Evolutionary conservation across 2,888 invertebrate species (phyloP), one percentile per base, ranked within the genome.

Genomic region (Artemia sp.): DNA sequence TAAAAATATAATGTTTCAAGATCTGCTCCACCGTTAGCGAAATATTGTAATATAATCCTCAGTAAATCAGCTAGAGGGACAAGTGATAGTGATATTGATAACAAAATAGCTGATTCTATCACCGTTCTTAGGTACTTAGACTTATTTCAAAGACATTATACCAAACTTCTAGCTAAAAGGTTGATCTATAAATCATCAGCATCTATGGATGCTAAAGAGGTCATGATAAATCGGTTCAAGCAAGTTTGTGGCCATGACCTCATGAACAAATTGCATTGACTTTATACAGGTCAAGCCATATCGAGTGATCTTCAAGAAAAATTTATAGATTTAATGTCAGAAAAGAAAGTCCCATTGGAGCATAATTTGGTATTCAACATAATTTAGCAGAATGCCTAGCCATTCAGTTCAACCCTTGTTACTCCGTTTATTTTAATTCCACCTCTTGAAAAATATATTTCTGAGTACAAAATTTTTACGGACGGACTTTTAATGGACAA

Each of bases 241-340:
- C 88, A 92, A 81, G 95, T 96, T 0, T 98, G 97, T 80, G 98
- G 97, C 0, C 97, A 97, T 80, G 97, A 98, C 79, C 98, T 96
- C 79, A 98, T 97, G 19, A 95, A 92, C 79, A 98, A 98, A 78
- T 81, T 98, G n/a, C 95, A 96, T 78, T 83, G 97, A 68, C 98
- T 98, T 97, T 96, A 95, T 80, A 95, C 95, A 0, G 97, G 98
- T 78, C 92, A 97, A 79, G 90, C 89, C 2, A 86, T 97, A 10
- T 93, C 93, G 69, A 84, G 87, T 0, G 95, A 95, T 79, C 83
- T 95, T 70, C 92, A 92, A 79, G 84, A 86, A 73, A 93, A 92
- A 80, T 96, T 96, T 38, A 38, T 38, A 38, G 38, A 38, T 38
- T 38, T 6, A 38, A 38, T 38, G 38, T 38, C 38, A 38, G 38